A percentile compares a stretch with the other conserved stretches of the same genome.
These are phyloP conservation scores for Bradypus variegatus DNA, from an alignment of 2,797 vertebrate genomes.

Conservation along the genomic window DNA sequence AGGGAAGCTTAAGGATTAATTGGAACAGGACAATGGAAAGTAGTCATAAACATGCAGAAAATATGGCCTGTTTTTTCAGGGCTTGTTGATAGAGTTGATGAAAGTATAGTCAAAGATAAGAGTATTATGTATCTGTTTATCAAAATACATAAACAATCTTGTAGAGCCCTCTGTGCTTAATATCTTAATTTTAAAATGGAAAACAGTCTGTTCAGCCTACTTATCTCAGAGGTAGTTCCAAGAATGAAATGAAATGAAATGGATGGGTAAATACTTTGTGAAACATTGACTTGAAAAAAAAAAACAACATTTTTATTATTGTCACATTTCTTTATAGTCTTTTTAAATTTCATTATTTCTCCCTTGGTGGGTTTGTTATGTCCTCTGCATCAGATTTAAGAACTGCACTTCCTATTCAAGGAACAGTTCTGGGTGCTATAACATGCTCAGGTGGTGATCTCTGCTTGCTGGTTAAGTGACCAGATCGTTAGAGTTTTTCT, in stretches of 20 bases:
- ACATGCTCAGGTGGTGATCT: background rate
- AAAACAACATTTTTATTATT: background rate
- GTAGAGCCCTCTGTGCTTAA: background rate
- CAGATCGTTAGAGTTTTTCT: background rate
- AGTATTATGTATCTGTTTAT: background rate
- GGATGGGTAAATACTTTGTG: background rate
- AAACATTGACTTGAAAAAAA: background rate
- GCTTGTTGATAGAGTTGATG: background rate
- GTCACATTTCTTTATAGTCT: background rate
- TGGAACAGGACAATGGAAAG: background rate
- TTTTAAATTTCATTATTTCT: slow-evolving; percentile 18
- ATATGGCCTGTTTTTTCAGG: background rate
- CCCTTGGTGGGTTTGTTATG: background rate
- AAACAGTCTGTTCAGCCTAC: background rate
- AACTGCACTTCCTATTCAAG: background rate
- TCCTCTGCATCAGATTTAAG: background rate
- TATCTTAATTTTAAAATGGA: slow-evolving; percentile 10
- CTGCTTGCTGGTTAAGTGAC: background rate
- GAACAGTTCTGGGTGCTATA: background rate
- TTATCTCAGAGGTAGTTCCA: background rate
- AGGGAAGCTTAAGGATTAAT: background rate
- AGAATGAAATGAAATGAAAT: background rate
- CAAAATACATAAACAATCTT: slow-evolving; percentile 8
- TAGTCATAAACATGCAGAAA: background rate
- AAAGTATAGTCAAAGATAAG: background rate